Conservation (phyloP, 1,140 invertebrate species). For the Melanaphis sacchari region DNA sequence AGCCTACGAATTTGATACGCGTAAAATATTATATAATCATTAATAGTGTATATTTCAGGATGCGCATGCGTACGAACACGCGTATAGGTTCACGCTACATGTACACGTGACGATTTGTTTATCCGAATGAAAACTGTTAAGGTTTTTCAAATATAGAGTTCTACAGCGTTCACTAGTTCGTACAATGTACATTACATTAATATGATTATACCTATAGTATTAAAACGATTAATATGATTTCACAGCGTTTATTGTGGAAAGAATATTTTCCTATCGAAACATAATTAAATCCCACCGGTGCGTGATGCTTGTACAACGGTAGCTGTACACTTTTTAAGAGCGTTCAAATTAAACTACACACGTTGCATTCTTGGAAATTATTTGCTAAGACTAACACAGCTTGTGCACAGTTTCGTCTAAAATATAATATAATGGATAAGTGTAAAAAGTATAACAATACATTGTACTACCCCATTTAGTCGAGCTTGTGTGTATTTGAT, state of each 20-base stretch:
- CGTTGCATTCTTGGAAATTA: neutral
- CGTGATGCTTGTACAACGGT: neutral
- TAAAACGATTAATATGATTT: neutral
- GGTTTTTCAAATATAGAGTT: neutral
- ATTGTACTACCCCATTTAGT: neutral
- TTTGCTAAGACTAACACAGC: neutral
- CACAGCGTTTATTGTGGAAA: neutral
- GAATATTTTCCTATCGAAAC: neutral
- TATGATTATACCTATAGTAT: neutral
- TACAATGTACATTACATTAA: neutral
- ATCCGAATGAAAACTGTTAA: neutral
- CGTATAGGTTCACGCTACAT: neutral
- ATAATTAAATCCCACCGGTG: neutral
- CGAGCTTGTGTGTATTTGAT: neutral
- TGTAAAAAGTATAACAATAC: neutral
- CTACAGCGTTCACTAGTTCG: neutral
- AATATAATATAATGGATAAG: neutral
- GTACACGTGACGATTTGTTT: slow-evolving; percentile 2
- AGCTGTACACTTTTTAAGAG: neutral
- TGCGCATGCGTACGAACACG: neutral
- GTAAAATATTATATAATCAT: neutral
- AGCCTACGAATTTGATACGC: neutral
- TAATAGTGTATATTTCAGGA: neutral
- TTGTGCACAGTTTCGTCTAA: neutral
- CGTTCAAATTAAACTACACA: neutral